Percentiles rank a stretch among this genome's conserved stretches.
Conservation (phyloP, 2,113 vertebrate species). For the Sprattus sprattus region DNA sequence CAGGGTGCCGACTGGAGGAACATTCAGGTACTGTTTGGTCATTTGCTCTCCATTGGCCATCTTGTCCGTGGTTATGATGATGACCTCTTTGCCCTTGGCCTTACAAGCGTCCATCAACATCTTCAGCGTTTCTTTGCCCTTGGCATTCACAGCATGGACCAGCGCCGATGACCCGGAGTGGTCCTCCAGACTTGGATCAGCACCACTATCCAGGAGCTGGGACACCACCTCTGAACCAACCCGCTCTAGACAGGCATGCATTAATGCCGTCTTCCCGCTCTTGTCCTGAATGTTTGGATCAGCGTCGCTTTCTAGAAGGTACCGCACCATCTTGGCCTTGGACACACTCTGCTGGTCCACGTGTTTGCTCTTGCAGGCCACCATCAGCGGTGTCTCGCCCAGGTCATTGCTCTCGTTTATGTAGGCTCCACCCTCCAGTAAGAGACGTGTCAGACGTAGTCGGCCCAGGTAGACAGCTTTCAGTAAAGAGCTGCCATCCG, state of each 20-base stretch:
- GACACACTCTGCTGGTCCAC: slow-evolving; percentile 80
- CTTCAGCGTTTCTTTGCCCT: slow-evolving; percentile 79
- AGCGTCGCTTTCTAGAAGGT: slow-evolving; percentile 87
- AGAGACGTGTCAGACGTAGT: slow-evolving; percentile 84
- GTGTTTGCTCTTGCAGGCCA: slow-evolving; percentile 83
- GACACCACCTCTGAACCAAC: slow-evolving; percentile 81
- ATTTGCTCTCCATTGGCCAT: slow-evolving; percentile 70
- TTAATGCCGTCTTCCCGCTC: slow-evolving; percentile 83
- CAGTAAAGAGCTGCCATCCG: slow-evolving; percentile 81
- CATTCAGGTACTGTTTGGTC: slow-evolving; percentile 78
- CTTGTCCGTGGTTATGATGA: slow-evolving; percentile 84
- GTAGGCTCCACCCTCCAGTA: slow-evolving; percentile 89
- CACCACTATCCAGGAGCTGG: slow-evolving; percentile 76
- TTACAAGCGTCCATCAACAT: slow-evolving; percentile 85
- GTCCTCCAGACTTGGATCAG: slow-evolving; percentile 86
- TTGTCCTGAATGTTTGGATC: slow-evolving; percentile 95
- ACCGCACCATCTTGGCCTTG: slow-evolving; percentile 85
- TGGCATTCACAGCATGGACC: slow-evolving; percentile 80
- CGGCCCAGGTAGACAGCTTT: slow-evolving; percentile 86
- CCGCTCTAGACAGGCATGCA: slow-evolving; percentile 84
- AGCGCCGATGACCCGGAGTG: slow-evolving; percentile 79
- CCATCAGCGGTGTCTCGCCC: slow-evolving; percentile 88
- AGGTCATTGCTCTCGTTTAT: slow-evolving; percentile 89
- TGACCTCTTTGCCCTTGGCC: slow-evolving; percentile 87
- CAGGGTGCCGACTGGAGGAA: slow-evolving; percentile 60